Percentiles rank a stretch among this genome's conserved stretches.
phyloP scores from a whole-genome alignment of 2,888 invertebrate species.

The Ditula angustiorana region DNA sequence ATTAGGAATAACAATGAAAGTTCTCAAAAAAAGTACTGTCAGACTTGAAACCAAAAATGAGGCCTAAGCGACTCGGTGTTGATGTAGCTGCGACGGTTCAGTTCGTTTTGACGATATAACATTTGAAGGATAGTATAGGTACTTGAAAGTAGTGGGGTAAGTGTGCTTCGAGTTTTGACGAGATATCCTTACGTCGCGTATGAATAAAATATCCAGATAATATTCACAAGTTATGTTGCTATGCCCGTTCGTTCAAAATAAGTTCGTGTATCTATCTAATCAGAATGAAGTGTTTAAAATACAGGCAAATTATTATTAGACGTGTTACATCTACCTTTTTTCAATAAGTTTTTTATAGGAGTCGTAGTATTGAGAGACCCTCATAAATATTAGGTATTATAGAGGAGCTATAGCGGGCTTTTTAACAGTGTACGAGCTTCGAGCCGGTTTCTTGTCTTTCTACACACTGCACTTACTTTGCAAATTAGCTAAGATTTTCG shows the following conservation, averaged over 20 bases:
- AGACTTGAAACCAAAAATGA: neutral
- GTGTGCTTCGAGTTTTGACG: neutral
- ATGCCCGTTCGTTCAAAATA: neutral
- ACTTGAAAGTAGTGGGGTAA: neutral
- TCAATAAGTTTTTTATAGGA: too few relatives aligned
- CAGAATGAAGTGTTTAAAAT: neutral
- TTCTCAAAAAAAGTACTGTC: neutral
- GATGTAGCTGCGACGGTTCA: neutral
- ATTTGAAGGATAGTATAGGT: neutral
- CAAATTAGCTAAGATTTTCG: neutral
- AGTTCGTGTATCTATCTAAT: neutral
- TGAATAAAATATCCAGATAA: neutral
- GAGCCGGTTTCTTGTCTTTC: conserved; percentile 1
- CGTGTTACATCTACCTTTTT: too few relatives aligned
- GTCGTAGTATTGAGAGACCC: neutral
- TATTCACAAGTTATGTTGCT: neutral
- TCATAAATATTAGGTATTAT: conserved; percentile 1
- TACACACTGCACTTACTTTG: neutral
- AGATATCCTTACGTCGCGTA: neutral
- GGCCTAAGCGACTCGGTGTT: conserved; percentile 3
- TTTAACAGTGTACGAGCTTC: neutral
- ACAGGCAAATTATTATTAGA: neutral
- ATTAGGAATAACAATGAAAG: neutral
- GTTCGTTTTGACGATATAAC: neutral
- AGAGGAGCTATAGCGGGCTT: neutral